Percentiles rank a stretch among this genome's conserved stretches.
Conservation (phyloP, 1,140 invertebrate species). For the Bemisia tabaci region DNA sequence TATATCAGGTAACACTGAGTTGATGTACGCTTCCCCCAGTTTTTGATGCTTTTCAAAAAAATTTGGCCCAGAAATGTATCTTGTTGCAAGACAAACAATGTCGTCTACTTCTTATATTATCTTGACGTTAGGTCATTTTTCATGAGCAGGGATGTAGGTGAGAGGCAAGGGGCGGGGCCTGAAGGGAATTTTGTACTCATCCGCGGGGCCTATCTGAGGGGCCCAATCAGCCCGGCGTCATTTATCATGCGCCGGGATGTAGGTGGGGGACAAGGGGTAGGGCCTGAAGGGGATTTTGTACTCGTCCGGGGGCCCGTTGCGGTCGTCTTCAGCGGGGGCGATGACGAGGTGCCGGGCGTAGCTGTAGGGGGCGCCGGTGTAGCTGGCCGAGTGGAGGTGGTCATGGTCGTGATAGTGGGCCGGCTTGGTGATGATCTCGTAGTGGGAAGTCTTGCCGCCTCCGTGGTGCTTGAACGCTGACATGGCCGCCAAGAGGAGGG, state of each 20-base stretch:
- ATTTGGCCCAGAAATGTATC: too few species aligned
- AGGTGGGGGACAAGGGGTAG: neutral
- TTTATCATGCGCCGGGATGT: neutral
- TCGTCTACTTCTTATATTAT: too few species aligned
- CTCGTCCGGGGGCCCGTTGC: neutral
- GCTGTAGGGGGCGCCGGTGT: constrained; percentile 17
- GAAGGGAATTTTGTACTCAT: neutral
- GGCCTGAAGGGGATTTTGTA: neutral
- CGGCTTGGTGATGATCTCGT: constrained; percentile 68
- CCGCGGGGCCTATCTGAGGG: neutral
- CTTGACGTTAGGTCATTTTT: too few species aligned
- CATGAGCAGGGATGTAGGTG: neutral
- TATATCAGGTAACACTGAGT: too few species aligned
- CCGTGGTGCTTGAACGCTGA: constrained; percentile 42
- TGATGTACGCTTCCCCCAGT: too few species aligned
- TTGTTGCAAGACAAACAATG: too few species aligned
- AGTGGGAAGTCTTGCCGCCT: constrained; percentile 36
- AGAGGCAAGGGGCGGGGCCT: neutral
- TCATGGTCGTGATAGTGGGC: constrained; percentile 53
- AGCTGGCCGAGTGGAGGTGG: constrained; percentile 31
- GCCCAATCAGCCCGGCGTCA: too few species aligned
- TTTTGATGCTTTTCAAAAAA: too few species aligned
- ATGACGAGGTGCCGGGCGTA: constrained; percentile 15
- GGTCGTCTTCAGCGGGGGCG: neutral
- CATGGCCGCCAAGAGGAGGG: constrained; percentile 57